phyloP scores from a whole-genome alignment of 2,113 vertebrate genomes.

The Larimichthys crocea region DNA sequence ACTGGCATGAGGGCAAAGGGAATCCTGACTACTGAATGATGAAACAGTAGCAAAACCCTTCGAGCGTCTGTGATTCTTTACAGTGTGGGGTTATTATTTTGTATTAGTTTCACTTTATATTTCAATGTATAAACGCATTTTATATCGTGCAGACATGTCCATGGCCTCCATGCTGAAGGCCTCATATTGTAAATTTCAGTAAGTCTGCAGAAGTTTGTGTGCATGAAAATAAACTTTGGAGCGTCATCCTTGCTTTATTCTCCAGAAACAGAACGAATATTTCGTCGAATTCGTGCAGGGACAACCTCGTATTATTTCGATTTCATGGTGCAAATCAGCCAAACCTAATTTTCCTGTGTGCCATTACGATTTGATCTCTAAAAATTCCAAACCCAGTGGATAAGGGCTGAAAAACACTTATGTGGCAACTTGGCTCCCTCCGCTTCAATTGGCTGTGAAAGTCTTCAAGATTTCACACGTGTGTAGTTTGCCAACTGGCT shows the following conservation, averaged over 20 bases:
- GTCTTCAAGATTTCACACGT: slow-evolving; percentile 51
- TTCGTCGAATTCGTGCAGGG: slow-evolving; percentile 17
- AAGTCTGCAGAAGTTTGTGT: background rate
- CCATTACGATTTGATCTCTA: slow-evolving; percentile 25
- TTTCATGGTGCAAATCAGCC: slow-evolving; percentile 28
- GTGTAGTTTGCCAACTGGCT: slow-evolving; percentile 63
- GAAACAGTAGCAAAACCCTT: slow-evolving; percentile 67
- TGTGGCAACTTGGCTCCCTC: slow-evolving; percentile 38
- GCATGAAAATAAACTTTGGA: background rate
- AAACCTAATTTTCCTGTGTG: slow-evolving; percentile 40
- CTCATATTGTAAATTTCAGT: background rate
- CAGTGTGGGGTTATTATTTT: slow-evolving; percentile 25
- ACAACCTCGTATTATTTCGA: slow-evolving; percentile 6
- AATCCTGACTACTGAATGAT: slow-evolving; percentile 73
- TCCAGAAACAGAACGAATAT: background rate
- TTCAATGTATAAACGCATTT: background rate
- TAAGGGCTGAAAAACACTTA: slow-evolving; percentile 57
- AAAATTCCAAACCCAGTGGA: slow-evolving; percentile 44
- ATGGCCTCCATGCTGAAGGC: background rate
- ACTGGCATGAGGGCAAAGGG: slow-evolving; percentile 72
- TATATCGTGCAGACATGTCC: background rate
- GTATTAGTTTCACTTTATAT: background rate
- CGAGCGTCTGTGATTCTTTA: slow-evolving; percentile 39
- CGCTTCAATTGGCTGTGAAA: slow-evolving; percentile 68
- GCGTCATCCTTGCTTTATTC: background rate